Evolutionary conservation across 1,140 invertebrate genomes (phyloP).

Genomic region (Zaprionus tsacasi): DNA sequence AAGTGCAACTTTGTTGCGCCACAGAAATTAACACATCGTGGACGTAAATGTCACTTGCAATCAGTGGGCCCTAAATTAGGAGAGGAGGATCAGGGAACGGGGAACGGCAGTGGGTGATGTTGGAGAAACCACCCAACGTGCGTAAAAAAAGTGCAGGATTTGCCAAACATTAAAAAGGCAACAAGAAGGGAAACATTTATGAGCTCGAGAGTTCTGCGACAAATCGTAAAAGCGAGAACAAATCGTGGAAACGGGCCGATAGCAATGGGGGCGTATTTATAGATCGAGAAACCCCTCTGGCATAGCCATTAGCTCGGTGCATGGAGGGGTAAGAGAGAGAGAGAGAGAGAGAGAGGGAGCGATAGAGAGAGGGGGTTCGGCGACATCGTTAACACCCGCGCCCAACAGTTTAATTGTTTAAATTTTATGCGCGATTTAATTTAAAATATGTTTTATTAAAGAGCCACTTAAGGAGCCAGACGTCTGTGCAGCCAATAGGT

Average conservation of each 20-base stretch:
- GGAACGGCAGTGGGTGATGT: not conserved
- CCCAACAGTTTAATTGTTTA: conserved; percentile 74
- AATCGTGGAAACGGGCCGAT: conserved; percentile 8
- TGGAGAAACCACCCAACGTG: conserved; percentile 65
- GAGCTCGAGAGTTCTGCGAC: conserved; percentile 50
- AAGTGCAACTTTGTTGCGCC: conserved; percentile 66
- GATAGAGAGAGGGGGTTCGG: not conserved
- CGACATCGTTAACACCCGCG: conserved; percentile 59
- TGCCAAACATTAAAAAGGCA: conserved; percentile 63
- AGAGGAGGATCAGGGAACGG: conserved; percentile 7
- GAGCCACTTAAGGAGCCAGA: conserved; percentile 63
- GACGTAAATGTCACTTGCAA: conserved; percentile 62
- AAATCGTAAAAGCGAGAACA: conserved; percentile 64
- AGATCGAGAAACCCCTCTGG: conserved; percentile 61
- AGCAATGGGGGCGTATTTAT: conserved; percentile 62
- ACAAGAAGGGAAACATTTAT: conserved; percentile 63
- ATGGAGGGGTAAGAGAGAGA: not conserved
- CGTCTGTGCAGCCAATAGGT: too few species aligned
- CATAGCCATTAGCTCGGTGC: conserved; percentile 56
- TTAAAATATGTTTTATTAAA: conserved; percentile 83
- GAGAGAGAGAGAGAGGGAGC: too few species aligned
- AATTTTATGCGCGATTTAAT: conserved; percentile 79
- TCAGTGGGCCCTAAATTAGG: conserved; percentile 38
- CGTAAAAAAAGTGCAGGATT: conserved; percentile 68
- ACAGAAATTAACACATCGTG: conserved; percentile 73